phyloP scores from a whole-genome alignment of 2,888 invertebrate genomes.

The Drosophila imparisetae region DNA sequence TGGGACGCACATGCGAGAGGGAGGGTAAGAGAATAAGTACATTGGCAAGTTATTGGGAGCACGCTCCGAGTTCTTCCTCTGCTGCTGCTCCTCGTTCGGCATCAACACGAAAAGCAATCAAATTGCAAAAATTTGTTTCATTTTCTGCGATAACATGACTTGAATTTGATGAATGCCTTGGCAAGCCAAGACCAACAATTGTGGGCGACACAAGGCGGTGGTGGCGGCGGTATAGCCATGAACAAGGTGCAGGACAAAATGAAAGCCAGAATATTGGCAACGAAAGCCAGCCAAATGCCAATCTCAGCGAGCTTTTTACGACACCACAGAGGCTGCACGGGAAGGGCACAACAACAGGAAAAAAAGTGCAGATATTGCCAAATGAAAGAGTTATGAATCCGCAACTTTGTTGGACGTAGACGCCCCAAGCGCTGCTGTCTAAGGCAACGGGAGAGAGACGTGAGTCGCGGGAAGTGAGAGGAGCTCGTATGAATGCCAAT shows the following conservation, averaged over 20 bases:
- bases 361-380: conserved; percentile 74
- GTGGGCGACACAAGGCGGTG: background rate
- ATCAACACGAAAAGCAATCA: conserved; percentile 79
- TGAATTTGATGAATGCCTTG: conserved; percentile 80
- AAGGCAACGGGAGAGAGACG: conserved; percentile 5
- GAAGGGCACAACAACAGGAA: conserved; percentile 4
- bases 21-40: conserved; percentile 35
- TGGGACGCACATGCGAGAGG: conserved; percentile 16
- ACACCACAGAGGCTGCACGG: conserved; percentile 21
- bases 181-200: conserved; percentile 51
- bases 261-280: conserved; percentile 71
- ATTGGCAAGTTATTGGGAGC: conserved; percentile 53
- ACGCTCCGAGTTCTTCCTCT: background rate
- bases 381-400: conserved; percentile 81
- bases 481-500: conserved; percentile 68
- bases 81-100: conserved; percentile 34
- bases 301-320: conserved; percentile 74
- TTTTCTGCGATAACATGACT: conserved; percentile 80
- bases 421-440: conserved; percentile 61
- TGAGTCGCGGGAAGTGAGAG: conserved; percentile 4
- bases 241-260: conserved; percentile 33
- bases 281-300: conserved; percentile 75
- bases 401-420: conserved; percentile 70
- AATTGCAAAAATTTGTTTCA: conserved; percentile 80
- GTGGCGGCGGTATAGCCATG: background rate